Evolutionary conservation across 2,888 invertebrate genomes (phyloP), one percentile per base, ranked within the genome.

Genomic region (Hydriomena furcata): DNA sequence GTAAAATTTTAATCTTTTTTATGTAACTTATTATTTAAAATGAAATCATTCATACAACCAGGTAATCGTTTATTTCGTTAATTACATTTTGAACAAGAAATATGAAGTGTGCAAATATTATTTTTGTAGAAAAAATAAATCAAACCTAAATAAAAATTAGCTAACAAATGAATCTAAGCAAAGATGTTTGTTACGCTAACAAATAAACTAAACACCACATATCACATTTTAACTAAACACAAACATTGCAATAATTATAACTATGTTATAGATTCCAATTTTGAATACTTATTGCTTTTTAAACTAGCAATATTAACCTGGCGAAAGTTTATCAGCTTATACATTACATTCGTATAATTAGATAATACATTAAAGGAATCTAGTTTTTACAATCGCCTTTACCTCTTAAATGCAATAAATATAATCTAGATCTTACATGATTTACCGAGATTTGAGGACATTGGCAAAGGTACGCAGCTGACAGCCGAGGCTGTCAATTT

Each of bases 391-490:
- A 88, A 73, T 82, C 71, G 76, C 78, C 73, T 60, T 81, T 76
- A 79, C 71, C 79, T 74, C 87, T 8, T 88, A 89, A 89, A 90
- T 87, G 89, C 88, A 87, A 86, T 88, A 88, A 87, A 89, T 88
- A 87, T 77, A 82, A 73, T 76, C 71, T 76, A 72, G 67, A 69
- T 56, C 40, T 52, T 52, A 58, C 65, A 60, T 65, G 44, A 71
- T 84, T 86, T 88, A 91, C 80, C 91, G 90, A 81, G 85, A 88
- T 67, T 91, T 90, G 76, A 91, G 89, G 78, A 91, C 87, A 79
- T 91, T 91, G 67, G 86, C 89, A 66, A 91, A 89, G 60, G 80
- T 89, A 55, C 87, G 82, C 27, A 91, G 84, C 58, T 84, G 85
- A 52, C 73, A 84, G 59, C 78, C 63, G 35, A 89, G 79, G 61